Base-by-base conservation (phyloP, 1,140 invertebrate species). In the Oscheius sp. region DNA sequence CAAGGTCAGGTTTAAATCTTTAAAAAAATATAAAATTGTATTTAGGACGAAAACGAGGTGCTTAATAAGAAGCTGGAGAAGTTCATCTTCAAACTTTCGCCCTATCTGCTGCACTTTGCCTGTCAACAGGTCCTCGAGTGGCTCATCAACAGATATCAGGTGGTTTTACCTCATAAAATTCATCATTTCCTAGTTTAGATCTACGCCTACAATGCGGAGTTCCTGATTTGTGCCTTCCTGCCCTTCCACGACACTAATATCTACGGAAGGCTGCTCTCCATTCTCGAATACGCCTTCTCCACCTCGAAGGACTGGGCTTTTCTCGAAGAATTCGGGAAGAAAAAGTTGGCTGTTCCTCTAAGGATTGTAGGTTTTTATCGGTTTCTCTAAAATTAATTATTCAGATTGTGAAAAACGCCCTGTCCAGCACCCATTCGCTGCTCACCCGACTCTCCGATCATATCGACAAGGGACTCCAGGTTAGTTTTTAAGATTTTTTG, bases 221-320 rank as follows among this genome's bases (percentile, higher is more conserved):
- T 68, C 26, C 34, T 74, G 10, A 52, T 76, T 18, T 35, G 49
- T 20, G 67, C 64, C 3, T 74, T 76, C 29, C 71, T 76, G 3
- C 75, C 75, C 2, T 76, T 76, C 58, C 75, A 76, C 72, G 64
- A 67, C n/a, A 68, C 75, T 3, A 76, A 76, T 63, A 38, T 76
- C 65, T 76, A 49, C 64, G 76, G 75, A 18, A 38, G 75, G 26
- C 55, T 76, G 18, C 42, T 76, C 7, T n/a, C 45, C 18, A 69
- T 68, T 20, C 38, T 76, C 26, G 58, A 75, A 26, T 67, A 62
- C 45, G 59, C 75, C 34, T 74, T 69, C 26, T 36, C 52, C 31
- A 28, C 45, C 29, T 74, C 72, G 2, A 74, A 74, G 28, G 70
- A 76, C 15, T 76, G 75, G 75, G 35, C 36, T 10, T 76, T 73